Conservation (phyloP, 2,113 vertebrate genomes). For the Leuciscus idus region DNA sequence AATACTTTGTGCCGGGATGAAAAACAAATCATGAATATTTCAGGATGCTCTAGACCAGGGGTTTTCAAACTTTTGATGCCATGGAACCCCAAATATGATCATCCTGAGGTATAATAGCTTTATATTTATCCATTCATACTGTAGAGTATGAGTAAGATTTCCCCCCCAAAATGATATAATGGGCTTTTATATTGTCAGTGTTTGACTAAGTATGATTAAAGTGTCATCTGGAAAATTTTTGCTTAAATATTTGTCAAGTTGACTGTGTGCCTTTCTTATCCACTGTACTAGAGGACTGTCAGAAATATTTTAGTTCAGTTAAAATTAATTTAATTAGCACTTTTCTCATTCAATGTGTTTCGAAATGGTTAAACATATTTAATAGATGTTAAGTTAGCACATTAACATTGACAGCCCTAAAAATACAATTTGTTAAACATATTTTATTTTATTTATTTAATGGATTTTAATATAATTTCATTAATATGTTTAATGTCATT, state of each 20-base stretch:
- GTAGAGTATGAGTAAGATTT: no score
- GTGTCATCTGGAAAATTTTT: background rate
- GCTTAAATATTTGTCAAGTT: background rate
- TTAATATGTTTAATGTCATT: background rate
- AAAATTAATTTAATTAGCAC: no score
- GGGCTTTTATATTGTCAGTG: no score
- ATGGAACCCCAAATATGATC: background rate
- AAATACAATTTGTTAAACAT: background rate
- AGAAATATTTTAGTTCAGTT: background rate
- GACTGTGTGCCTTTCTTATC: background rate
- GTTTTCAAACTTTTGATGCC: background rate
- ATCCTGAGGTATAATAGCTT: background rate
- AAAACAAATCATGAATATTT: slow-evolving; percentile 18
- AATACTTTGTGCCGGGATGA: background rate
- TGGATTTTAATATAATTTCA: background rate
- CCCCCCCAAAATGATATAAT: no score
- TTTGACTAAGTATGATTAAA: background rate
- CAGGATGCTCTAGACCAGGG: background rate
- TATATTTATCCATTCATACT: no score
- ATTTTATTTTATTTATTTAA: background rate
- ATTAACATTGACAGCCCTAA: background rate
- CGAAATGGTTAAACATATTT: background rate
- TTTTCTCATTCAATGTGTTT: background rate
- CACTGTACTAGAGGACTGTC: background rate
- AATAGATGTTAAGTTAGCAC: background rate